Conservation (phyloP, 2,797 vertebrate species). For the Hoplostethus atlanticus region DNA sequence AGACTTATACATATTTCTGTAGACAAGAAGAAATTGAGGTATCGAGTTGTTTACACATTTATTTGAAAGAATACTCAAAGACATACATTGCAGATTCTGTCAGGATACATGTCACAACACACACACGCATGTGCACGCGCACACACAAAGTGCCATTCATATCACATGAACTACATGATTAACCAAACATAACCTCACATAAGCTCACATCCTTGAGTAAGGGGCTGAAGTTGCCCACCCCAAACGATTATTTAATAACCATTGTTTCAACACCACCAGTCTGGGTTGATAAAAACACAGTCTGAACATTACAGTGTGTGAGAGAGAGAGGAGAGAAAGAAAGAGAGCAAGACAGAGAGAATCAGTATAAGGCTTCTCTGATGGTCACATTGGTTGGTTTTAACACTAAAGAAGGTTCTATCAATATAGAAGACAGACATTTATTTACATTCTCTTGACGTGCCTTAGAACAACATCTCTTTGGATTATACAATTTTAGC, state of each 20-base stretch:
- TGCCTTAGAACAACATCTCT: constrained; percentile 43
- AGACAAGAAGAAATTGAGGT: background rate
- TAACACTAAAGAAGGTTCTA: too few species aligned
- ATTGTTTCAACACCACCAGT: constrained; percentile 48
- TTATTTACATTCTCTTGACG: constrained; percentile 54
- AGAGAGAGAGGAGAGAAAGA: constrained; percentile 1
- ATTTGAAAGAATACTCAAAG: constrained; percentile 61
- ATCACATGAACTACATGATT: constrained; percentile 51
- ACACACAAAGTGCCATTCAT: constrained; percentile 23
- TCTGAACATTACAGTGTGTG: constrained; percentile 22
- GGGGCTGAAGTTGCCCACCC: constrained; percentile 43
- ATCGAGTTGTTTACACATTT: constrained; percentile 50
- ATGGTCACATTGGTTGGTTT: constrained; percentile 57
- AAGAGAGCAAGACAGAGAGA: too few species aligned
- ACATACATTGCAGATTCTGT: constrained; percentile 42
- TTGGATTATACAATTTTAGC: constrained; percentile 60
- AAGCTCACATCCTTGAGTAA: constrained; percentile 46
- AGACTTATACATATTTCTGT: background rate
- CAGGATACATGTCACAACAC: constrained; percentile 33
- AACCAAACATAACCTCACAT: constrained; percentile 35
- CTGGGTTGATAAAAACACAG: constrained; percentile 18
- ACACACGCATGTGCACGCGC: constrained; percentile 16
- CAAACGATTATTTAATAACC: constrained; percentile 60
- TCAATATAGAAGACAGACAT: constrained; percentile 18
- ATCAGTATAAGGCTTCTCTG: constrained; percentile 30